Percentiles rank a stretch among this genome's conserved stretches.
Evolutionary conservation across 2,797 vertebrate genomes (phyloP).

Genomic region (Triplophysa yarkandensis): DNA sequence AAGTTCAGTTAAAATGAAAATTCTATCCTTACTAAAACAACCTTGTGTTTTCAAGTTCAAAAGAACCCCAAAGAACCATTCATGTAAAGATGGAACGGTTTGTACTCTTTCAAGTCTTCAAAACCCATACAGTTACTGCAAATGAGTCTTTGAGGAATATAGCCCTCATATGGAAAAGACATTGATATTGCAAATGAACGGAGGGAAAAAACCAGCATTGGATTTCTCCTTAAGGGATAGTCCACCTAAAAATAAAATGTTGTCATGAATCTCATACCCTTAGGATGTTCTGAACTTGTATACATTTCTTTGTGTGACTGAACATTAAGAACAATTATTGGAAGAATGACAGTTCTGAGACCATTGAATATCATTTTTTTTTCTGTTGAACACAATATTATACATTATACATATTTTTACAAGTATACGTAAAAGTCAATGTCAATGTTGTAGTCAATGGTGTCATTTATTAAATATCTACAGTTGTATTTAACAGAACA

Average conservation of each 20-base stretch:
- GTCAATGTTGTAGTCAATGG: too few relatives aligned
- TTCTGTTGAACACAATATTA: too few relatives aligned
- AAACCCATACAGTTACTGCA: not conserved
- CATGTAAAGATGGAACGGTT: not conserved
- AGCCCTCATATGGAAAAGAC: not conserved
- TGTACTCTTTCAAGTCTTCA: not conserved
- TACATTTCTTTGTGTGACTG: too few relatives aligned
- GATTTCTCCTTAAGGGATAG: not conserved
- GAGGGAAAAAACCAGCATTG: not conserved
- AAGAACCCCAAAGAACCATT: not conserved
- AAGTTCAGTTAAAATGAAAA: not conserved
- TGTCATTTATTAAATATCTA: too few relatives aligned
- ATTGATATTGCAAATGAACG: not conserved
- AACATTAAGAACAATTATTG: too few relatives aligned
- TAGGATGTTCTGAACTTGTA: too few relatives aligned
- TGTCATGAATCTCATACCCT: too few relatives aligned
- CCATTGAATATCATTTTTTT: too few relatives aligned
- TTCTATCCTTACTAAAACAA: not conserved
- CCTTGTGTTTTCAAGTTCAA: not conserved
- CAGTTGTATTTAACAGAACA: not conserved
- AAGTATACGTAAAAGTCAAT: too few relatives aligned
- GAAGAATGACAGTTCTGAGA: too few relatives aligned
- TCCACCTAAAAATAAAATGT: too few relatives aligned
- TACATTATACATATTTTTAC: too few relatives aligned
- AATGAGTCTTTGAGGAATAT: not conserved